These are phyloP conservation scores for Chascanopsetta lugubris DNA, from an alignment of 2,113 vertebrate genomes.

Conservation along the genomic window DNA sequence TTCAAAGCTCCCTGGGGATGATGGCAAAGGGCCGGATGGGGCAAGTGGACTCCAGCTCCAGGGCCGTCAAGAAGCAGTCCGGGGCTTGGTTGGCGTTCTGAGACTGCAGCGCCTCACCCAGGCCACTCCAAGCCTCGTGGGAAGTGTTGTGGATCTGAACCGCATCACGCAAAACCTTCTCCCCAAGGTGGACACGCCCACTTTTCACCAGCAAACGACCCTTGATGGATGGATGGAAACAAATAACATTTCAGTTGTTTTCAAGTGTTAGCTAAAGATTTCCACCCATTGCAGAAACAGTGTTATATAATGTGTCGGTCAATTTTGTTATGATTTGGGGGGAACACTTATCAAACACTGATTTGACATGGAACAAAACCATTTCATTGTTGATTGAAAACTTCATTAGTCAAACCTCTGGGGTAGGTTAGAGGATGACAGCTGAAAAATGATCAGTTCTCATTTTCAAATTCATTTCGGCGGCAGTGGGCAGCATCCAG, in stretches of 20 bases:
- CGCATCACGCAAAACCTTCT: conserved; percentile 93
- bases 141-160: conserved; percentile 88
- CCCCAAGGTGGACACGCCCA: conserved; percentile 86
- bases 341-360: neutral
- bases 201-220: conserved; percentile 88
- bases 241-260: neutral
- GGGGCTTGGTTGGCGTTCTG: conserved; percentile 86
- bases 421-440: neutral
- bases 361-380: neutral
- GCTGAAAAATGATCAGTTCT: neutral
- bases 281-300: no score
- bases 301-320: neutral
- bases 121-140: conserved; percentile 91
- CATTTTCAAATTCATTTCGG: conserved; percentile 9
- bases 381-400: conserved; percentile 7
- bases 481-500: no score
- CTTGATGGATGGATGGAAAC: conserved; percentile 74
- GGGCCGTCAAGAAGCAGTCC: conserved; percentile 93
- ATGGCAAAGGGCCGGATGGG: conserved; percentile 91
- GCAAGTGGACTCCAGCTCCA: conserved; percentile 95
- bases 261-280: neutral
- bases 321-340: neutral
- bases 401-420: conserved; percentile 3
- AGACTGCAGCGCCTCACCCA: conserved; percentile 92
- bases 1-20: conserved; percentile 92